Evolutionary conservation across 2,888 invertebrate genomes (phyloP).

Genomic region (Clunio marinus): DNA sequence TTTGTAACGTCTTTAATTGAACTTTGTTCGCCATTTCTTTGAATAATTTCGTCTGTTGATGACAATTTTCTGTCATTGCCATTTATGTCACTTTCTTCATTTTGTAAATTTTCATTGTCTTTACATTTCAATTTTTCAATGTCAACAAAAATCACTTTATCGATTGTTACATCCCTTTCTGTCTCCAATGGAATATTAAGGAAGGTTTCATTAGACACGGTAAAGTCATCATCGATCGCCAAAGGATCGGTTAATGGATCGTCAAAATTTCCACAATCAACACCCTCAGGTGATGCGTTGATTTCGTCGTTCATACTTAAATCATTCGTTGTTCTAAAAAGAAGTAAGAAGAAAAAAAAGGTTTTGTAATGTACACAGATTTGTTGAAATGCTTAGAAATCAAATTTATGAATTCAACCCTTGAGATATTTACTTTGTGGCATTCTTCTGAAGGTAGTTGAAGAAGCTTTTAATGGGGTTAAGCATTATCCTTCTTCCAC

Average conservation of each 20-base stretch:
- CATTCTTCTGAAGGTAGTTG: slow-evolving; percentile 49
- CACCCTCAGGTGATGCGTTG: slow-evolving; percentile 42
- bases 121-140: slow-evolving; percentile 34
- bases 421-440: slow-evolving; percentile 45
- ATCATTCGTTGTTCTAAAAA: slow-evolving; percentile 22
- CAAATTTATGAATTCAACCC: too few species aligned
- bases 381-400: neutral
- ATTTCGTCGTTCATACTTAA: slow-evolving; percentile 24
- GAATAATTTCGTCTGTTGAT: neutral
- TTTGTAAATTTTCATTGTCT: neutral
- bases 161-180: slow-evolving; percentile 35
- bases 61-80: neutral
- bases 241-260: slow-evolving; percentile 49
- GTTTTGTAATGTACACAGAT: neutral
- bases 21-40: neutral
- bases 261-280: slow-evolving; percentile 45
- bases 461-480: slow-evolving; percentile 50
- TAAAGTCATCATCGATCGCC: slow-evolving; percentile 47
- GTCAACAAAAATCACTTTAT: slow-evolving; percentile 30
- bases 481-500: slow-evolving; percentile 44
- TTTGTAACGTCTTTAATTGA: neutral
- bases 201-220: slow-evolving; percentile 47
- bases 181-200: slow-evolving; percentile 40
- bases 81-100: slow-evolving; percentile 40
- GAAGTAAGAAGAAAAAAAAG: neutral